A percentile compares a stretch with the other conserved stretches of the same genome.
Evolutionary conservation across 2,888 invertebrate genomes (phyloP).

Genomic region (Drosophila picticornis): DNA sequence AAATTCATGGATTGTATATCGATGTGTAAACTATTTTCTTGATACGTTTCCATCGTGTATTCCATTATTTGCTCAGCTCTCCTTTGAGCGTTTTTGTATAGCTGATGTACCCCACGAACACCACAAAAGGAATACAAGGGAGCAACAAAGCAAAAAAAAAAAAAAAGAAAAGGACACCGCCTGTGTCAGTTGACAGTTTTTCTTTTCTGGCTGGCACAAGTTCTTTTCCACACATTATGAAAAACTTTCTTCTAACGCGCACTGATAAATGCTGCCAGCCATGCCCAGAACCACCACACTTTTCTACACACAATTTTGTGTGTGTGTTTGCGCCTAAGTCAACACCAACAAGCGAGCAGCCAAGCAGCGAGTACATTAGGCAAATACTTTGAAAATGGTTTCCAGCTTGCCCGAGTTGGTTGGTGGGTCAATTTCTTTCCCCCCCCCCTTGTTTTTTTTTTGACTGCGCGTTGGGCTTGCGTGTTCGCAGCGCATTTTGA

Average conservation of each 20-base stretch:
- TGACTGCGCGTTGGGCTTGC: conserved; percentile 41
- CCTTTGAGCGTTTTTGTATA: not conserved
- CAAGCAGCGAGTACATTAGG: conserved; percentile 67
- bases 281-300: not conserved
- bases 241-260: conserved; percentile 65
- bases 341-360: conserved; percentile 64
- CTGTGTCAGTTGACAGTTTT: conserved; percentile 69
- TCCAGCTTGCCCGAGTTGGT: conserved; percentile 28
- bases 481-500: conserved; percentile 72
- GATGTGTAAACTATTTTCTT: not conserved
- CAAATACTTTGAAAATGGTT: conserved; percentile 59
- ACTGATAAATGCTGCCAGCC: conserved; percentile 58
- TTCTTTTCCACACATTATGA: conserved; percentile 74
- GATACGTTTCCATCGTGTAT: not conserved
- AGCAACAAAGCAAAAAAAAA: conserved; percentile 26
- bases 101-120: conserved; percentile 11
- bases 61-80: not conserved
- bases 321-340: conserved; percentile 56
- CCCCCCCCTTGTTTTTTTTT: not conserved
- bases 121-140: not conserved
- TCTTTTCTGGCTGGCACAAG: conserved; percentile 48
- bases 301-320: conserved; percentile 13
- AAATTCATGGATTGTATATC: not conserved
- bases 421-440: conserved; percentile 32
- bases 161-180: conserved; percentile 50